Evolutionary conservation across 1,140 invertebrate species (phyloP).

Genomic region (Ostrea edulis): DNA sequence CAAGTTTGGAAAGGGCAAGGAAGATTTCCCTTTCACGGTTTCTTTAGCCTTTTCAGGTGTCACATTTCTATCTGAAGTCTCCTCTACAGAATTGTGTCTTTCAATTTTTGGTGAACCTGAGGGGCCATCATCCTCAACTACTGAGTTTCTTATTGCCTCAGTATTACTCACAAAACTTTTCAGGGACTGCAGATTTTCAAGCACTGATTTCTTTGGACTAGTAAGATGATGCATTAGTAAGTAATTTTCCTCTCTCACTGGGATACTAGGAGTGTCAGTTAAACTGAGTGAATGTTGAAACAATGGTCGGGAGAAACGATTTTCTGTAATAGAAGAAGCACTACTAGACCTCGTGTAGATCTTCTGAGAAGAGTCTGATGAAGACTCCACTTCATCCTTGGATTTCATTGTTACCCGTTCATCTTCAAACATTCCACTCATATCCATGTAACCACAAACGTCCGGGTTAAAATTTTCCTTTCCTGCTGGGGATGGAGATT

Average conservation of each 20-base stretch:
- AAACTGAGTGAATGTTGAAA: constrained; percentile 41
- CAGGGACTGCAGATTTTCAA: constrained; percentile 62
- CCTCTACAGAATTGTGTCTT: constrained; percentile 35
- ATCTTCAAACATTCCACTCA: constrained; percentile 63
- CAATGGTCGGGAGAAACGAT: constrained; percentile 44
- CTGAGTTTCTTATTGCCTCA: background rate
- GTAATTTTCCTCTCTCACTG: constrained; percentile 66
- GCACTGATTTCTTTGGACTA: constrained; percentile 51
- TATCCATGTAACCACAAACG: constrained; percentile 69
- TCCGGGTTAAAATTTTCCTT: background rate
- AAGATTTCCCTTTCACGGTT: constrained; percentile 47
- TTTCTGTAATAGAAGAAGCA: constrained; percentile 54
- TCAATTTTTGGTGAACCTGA: background rate
- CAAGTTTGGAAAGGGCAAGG: constrained; percentile 68
- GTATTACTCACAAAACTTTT: constrained; percentile 60
- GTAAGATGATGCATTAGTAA: constrained; percentile 60
- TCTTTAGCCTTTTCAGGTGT: background rate
- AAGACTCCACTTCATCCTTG: constrained; percentile 22
- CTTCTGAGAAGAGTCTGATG: constrained; percentile 15
- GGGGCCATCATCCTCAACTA: background rate
- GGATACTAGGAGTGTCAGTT: constrained; percentile 54
- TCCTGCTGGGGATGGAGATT: background rate
- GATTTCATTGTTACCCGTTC: constrained; percentile 42
- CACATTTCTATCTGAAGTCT: constrained; percentile 25
- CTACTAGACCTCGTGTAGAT: constrained; percentile 60